phyloP scores from a whole-genome alignment of 2,888 invertebrate species.

The Cynaeus angustus region DNA sequence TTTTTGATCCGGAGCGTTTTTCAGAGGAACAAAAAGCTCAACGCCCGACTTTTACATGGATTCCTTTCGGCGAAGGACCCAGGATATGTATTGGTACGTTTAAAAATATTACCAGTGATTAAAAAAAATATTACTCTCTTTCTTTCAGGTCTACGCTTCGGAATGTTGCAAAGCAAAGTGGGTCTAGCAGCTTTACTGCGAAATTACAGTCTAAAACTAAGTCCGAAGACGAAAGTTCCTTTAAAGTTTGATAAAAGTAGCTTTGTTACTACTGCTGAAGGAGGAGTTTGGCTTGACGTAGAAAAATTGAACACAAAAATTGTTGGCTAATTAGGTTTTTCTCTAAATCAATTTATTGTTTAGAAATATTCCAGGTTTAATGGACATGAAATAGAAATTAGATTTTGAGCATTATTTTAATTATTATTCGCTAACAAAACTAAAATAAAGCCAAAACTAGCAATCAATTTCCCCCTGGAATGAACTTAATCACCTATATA shows the following conservation, averaged over 20 bases:
- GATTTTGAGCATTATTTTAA: too few species aligned
- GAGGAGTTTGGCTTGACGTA: conserved; percentile 59
- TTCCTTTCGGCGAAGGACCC: conserved; percentile 77
- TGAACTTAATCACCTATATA: too few species aligned
- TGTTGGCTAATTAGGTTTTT: background rate
- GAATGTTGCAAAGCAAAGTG: conserved; percentile 53
- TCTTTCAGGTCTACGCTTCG: conserved; percentile 62
- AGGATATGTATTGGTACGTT: conserved; percentile 74
- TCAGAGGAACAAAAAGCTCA: conserved; percentile 72
- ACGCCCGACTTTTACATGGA: conserved; percentile 73
- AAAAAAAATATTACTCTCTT: background rate
- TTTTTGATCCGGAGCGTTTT: conserved; percentile 78
- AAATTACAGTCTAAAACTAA: conserved; percentile 56
- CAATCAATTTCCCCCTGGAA: too few species aligned
- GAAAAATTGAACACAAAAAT: conserved; percentile 49
- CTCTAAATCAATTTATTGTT: background rate
- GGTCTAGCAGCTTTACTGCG: conserved; percentile 51
- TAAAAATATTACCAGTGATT: background rate
- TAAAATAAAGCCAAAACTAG: too few species aligned
- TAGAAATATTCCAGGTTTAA: too few species aligned
- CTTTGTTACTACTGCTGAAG: conserved; percentile 55
- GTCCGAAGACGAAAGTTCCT: conserved; percentile 51
- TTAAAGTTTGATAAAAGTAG: conserved; percentile 51
- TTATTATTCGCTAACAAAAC: too few species aligned
- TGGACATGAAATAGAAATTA: too few species aligned